Evolutionary conservation across 2,888 invertebrate genomes (phyloP).

Genomic region (Mimumesa dahlbomi): DNA sequence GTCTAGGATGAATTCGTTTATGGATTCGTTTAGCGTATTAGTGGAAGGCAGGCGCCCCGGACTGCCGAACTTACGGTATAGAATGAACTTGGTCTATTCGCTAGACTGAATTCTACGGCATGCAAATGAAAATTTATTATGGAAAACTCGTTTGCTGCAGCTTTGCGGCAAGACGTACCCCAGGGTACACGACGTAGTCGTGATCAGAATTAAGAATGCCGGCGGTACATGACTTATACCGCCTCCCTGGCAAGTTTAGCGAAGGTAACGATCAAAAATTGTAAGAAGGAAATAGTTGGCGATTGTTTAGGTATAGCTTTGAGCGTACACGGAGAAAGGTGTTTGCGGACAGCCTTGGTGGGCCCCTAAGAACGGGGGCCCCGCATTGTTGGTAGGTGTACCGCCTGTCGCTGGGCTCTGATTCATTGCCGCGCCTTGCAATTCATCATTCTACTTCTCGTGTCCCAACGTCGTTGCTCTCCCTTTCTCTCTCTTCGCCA

Average conservation of each 20-base stretch:
- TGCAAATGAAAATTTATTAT: too few relatives aligned
- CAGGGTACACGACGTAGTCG: too few relatives aligned
- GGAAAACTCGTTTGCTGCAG: too few relatives aligned
- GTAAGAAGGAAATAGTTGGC: constrained; percentile 42
- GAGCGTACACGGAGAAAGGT: constrained; percentile 61
- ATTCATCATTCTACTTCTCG: constrained; percentile 73
- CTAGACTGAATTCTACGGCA: too few relatives aligned
- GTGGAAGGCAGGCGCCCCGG: too few relatives aligned
- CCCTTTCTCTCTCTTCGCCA: constrained; percentile 23
- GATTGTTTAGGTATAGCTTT: constrained; percentile 49
- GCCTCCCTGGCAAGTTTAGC: neutral
- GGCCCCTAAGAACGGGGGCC: constrained; percentile 68
- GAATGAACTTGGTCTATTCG: too few relatives aligned
- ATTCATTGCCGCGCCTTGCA: constrained; percentile 73
- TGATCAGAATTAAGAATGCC: too few relatives aligned
- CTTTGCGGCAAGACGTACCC: too few relatives aligned
- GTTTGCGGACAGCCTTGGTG: constrained; percentile 70
- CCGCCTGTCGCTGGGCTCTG: constrained; percentile 72
- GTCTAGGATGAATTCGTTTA: too few relatives aligned
- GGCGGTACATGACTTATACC: too few relatives aligned
- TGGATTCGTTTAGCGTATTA: too few relatives aligned
- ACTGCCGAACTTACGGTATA: too few relatives aligned
- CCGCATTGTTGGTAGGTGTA: constrained; percentile 73
- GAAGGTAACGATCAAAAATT: constrained; percentile 33
- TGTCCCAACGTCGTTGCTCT: constrained; percentile 59